These are phyloP conservation scores for Pardosa pseudoannulata DNA, from an alignment of 2,888 invertebrate species.

Conservation along the genomic window DNA sequence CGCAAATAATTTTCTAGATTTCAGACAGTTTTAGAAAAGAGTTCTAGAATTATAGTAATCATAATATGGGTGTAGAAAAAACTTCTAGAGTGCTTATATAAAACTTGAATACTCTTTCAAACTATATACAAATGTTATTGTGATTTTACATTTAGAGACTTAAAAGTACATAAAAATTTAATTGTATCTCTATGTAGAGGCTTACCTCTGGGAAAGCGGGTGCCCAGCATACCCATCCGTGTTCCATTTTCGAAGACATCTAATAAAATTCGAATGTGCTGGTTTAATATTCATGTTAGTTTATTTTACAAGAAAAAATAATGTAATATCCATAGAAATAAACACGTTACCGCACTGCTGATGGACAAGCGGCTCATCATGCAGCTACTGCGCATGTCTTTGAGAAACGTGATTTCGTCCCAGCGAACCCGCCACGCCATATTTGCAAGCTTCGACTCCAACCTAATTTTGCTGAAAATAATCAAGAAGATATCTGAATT, in stretches of 20 bases:
- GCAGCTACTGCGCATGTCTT: conserved; percentile 63
- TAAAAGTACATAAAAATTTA: no score
- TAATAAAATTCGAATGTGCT: no score
- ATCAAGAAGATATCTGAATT: no score
- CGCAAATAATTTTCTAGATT: no score
- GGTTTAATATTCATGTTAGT: not conserved
- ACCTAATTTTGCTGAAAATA: conserved; percentile 74
- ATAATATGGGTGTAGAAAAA: no score
- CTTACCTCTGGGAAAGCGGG: conserved; percentile 64
- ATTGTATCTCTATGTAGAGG: no score
- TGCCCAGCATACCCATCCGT: conserved; percentile 68
- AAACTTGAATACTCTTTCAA: no score
- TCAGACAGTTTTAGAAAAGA: no score
- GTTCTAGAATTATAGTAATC: no score
- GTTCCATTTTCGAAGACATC: conserved; percentile 73
- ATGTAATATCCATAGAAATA: not conserved
- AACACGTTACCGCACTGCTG: conserved; percentile 56
- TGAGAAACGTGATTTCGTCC: conserved; percentile 75
- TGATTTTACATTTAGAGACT: no score
- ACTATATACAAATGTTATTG: no score
- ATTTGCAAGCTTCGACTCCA: conserved; percentile 75
- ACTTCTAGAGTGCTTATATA: no score
- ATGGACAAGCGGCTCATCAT: conserved; percentile 71
- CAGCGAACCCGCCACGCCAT: conserved; percentile 76
- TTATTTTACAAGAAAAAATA: not conserved